Base-by-base conservation (phyloP, 2,888 invertebrate genomes). In the Neuroscelio doddi region DNA sequence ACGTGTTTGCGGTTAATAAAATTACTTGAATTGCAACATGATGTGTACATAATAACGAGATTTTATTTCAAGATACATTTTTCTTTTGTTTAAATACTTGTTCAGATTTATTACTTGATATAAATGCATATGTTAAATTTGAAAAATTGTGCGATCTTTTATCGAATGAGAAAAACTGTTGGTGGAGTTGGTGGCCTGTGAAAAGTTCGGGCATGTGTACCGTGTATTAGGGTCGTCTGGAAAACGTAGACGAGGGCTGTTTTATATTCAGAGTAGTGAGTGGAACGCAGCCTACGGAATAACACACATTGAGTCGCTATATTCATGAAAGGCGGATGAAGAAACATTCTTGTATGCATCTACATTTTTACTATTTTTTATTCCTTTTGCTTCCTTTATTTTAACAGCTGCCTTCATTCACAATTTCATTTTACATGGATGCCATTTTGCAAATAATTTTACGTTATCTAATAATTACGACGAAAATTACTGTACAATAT, bases 261-360 rank as follows among this genome's bases (percentile, higher is more conserved):
- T 76, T 77, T 77, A 74, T 75, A 77, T 76, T 76, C 77, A 71
- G 71, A 71, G 72, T 74, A 70, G 72, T 70, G 68, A 76, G 70
- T 72, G 58, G 58, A 64, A 63, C 68, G 64, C 65, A 64, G 68
- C 64, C 68, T 49, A 51, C 59, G 45, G 53, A 64, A 64, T 64
- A 68, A 67, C 62, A 62, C 64, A 61, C 61, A 62, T 58, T 57
- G 61, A 62, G 46, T 61, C 67, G 46, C 58, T 58, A 58, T 59
- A 64, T 59, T 62, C 64, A 68, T 51, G 68, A 58, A 68, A 64
- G 62, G 51, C 64, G 64, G 62, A 62, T 53, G 57, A 68, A 64
- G 62, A 68, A 68, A 64, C 57, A 68, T 63, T 55, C 67, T 67
- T 55, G 63, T 63, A 47, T 63, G 67, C 67, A 58, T 67, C 55